Base-by-base conservation (phyloP, 1,140 invertebrate species). In the Leptopilina clavipes region DNA sequence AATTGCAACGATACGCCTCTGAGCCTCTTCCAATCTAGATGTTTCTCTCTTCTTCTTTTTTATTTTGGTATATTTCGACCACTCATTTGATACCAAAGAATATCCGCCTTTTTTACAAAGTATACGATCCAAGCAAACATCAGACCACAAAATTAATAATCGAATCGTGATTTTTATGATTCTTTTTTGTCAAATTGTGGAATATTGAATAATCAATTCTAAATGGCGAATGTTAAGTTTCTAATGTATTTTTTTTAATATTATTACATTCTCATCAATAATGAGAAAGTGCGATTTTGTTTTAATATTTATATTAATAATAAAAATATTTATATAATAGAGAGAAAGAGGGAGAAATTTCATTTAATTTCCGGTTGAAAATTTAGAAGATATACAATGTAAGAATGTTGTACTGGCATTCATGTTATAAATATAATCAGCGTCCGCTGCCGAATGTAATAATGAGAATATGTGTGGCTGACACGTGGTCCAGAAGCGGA, bases 31-130 rank as follows among this genome's bases (percentile, higher is more conserved):
- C 59, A 65, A 65, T 65, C 59, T 22, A 65, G 59, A 65, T 22
- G 12, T 65, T 11, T 52, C 8, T 40, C 9, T 40, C 9, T 40
- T 5, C 9, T 40, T 40, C 8, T 40, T 40, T 8, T 9, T 40
- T 9, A 3, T 40, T 40, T 9, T 37, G 31, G 12, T 59, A 37
- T 31, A 65, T 22, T 65, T 65, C 12, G 59, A 31, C 59, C 59
- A 31, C 3, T 65, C 59, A 65, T 40, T 65, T 65, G 59, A 65
- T 37, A 65, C 59, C n/a, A 31, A 7, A 65, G 25, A 65, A 14
- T 31, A 65, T 65, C 59, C 59, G 59, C 59, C 59, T 65, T 65
- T 25, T 65, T 65, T 65, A 65, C 56, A 59, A 65, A 65, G 59
- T 65, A 65, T 65, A 65, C 59, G 59, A 65, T 65, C 14, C 59